phyloP scores from a whole-genome alignment of 2,797 vertebrate genomes.

The Phoxinus dragarum region DNA sequence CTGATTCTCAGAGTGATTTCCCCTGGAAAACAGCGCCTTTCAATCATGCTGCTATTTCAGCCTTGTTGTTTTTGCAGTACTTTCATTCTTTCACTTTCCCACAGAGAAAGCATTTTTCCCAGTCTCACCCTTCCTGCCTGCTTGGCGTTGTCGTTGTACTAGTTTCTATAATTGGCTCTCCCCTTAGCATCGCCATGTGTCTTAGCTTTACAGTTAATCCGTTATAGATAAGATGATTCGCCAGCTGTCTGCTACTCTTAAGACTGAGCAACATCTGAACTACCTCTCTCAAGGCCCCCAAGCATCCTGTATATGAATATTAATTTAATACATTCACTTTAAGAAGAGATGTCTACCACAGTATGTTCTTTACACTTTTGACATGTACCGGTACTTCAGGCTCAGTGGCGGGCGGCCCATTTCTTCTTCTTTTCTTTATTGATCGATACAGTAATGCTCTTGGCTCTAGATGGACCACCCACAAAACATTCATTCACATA shows the following conservation, averaged over 20 bases:
- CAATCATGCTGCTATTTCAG: background rate
- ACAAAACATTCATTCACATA: background rate
- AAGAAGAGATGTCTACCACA: background rate
- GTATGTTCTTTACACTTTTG: background rate
- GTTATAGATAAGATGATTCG: conserved; percentile 26
- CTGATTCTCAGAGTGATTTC: background rate
- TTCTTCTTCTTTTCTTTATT: background rate
- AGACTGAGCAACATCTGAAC: background rate
- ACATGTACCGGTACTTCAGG: background rate
- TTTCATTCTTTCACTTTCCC: background rate
- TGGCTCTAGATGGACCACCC: background rate
- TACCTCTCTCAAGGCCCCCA: background rate
- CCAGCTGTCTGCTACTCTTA: conserved; percentile 30
- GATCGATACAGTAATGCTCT: background rate
- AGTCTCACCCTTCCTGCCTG: background rate
- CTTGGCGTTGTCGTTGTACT: background rate
- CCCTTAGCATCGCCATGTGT: background rate
- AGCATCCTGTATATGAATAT: background rate
- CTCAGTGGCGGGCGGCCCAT: background rate
- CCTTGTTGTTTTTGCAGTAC: background rate
- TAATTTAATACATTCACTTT: background rate
- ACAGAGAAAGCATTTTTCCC: conserved; percentile 13
- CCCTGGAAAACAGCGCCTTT: background rate
- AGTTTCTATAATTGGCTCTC: conserved; percentile 17
- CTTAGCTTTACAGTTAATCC: conserved; percentile 30